These are phyloP conservation scores for Champsocephalus gunnari DNA, from an alignment of 2,797 vertebrate species.

Conservation along the genomic window DNA sequence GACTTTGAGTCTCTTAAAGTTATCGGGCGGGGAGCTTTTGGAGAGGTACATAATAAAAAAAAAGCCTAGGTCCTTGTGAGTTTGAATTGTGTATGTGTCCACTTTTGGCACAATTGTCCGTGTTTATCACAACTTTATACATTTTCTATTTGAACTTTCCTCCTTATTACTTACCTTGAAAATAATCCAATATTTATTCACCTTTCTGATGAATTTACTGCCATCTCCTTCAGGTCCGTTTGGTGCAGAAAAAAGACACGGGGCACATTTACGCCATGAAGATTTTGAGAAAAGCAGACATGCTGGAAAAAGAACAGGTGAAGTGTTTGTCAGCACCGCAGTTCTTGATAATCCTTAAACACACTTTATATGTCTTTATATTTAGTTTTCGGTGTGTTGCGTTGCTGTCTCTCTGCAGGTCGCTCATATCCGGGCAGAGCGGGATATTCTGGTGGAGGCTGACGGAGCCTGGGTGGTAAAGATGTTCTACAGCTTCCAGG, in stretches of 20 bases:
- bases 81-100: neutral
- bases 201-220: neutral
- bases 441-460: conserved; percentile 97
- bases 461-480: conserved; percentile 99
- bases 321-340: neutral
- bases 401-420: conserved; percentile 81
- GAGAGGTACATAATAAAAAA: conserved; percentile 86
- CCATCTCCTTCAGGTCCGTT: conserved; percentile 86
- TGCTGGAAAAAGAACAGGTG: conserved; percentile 99
- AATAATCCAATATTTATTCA: neutral
- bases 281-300: conserved; percentile 97
- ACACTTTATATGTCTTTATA: no score
- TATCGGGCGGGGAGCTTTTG: conserved; percentile 97
- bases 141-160: no score
- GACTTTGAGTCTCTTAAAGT: conserved; percentile 99
- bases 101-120: no score
- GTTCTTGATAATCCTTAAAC: neutral
- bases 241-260: conserved; percentile 99
- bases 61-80: neutral
- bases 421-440: conserved; percentile 96
- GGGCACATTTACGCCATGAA: conserved; percentile 99
- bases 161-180: no score
- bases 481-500: conserved; percentile 99
- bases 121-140: no score
- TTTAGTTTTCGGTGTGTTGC: neutral